Percentiles rank a stretch among this genome's conserved stretches.
These are phyloP conservation scores for Gari tellinella DNA, from an alignment of 2,888 invertebrate genomes.

Conservation along the genomic window DNA sequence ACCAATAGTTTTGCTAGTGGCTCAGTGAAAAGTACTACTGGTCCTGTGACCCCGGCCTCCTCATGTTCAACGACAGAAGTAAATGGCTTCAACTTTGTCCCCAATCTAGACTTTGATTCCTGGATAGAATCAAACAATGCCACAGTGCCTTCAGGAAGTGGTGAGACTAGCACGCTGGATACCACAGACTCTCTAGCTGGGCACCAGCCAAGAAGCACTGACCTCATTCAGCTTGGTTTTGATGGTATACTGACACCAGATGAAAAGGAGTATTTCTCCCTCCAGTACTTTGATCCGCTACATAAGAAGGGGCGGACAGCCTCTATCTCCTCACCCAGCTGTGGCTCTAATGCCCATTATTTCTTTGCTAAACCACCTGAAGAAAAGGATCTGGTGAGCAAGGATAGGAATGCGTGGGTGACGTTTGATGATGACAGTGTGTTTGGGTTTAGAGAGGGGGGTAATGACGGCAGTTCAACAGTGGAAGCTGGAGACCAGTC, in stretches of 20 bases:
- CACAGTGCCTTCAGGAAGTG: background rate
- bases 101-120: conserved; percentile 51
- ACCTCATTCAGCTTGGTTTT: conserved; percentile 71
- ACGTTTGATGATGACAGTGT: conserved; percentile 48
- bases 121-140: conserved; percentile 26
- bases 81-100: conserved; percentile 49
- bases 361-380: conserved; percentile 63
- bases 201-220: conserved; percentile 37
- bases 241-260: conserved; percentile 56
- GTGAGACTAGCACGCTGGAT: no score
- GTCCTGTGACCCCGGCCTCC: no score
- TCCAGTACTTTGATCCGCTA: conserved; percentile 78
- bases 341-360: conserved; percentile 34
- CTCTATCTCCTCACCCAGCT: conserved; percentile 59
- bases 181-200: background rate
- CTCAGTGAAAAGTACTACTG: background rate
- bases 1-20: background rate
- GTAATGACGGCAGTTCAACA: no score
- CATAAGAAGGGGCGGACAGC: conserved; percentile 71
- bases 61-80: background rate
- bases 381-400: conserved; percentile 39
- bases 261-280: conserved; percentile 76
- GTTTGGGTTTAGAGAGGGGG: conserved; percentile 1
- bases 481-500: no score
- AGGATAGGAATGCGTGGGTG: conserved; percentile 52